Conservation (phyloP, 2,888 invertebrate species). For the Diloba caeruleocephala region DNA sequence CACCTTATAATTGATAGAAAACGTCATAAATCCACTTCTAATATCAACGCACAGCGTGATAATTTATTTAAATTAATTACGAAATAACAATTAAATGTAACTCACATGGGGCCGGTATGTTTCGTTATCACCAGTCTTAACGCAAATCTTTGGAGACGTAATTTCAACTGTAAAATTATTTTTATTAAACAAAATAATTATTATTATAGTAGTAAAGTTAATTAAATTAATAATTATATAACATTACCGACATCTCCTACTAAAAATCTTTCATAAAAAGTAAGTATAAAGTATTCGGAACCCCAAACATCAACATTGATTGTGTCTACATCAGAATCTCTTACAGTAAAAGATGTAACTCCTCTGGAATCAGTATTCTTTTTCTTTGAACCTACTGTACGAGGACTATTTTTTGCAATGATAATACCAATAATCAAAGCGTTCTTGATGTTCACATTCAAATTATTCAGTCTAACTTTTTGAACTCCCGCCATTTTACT, state of each 20-base stretch:
- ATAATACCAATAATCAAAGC: conserved; percentile 89
- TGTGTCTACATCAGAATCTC: conserved; percentile 92
- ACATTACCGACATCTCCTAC: conserved; percentile 92
- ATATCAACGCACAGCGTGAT: too few relatives aligned
- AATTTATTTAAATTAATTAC: too few relatives aligned
- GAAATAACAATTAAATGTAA: conserved; percentile 2
- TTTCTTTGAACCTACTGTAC: conserved; percentile 83
- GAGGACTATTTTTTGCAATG: conserved; percentile 91
- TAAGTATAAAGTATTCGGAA: conserved; percentile 89
- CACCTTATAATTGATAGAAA: conserved; percentile 68
- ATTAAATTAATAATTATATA: neutral
- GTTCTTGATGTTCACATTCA: conserved; percentile 81
- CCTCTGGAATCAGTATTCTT: conserved; percentile 88
- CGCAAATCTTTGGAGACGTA: conserved; percentile 90
- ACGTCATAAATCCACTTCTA: too few relatives aligned
- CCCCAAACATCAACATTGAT: conserved; percentile 95
- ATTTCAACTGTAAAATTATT: conserved; percentile 90
- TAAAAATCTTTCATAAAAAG: conserved; percentile 90
- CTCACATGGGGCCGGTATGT: conserved; percentile 90
- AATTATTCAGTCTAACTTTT: conserved; percentile 76
- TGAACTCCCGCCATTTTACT: conserved; percentile 84
- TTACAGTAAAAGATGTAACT: conserved; percentile 93
- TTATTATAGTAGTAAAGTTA: neutral
- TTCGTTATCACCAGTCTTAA: conserved; percentile 89
- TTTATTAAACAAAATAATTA: neutral